phyloP scores from a whole-genome alignment of 2,113 vertebrate species.

The Percopsis transmontana region DNA sequence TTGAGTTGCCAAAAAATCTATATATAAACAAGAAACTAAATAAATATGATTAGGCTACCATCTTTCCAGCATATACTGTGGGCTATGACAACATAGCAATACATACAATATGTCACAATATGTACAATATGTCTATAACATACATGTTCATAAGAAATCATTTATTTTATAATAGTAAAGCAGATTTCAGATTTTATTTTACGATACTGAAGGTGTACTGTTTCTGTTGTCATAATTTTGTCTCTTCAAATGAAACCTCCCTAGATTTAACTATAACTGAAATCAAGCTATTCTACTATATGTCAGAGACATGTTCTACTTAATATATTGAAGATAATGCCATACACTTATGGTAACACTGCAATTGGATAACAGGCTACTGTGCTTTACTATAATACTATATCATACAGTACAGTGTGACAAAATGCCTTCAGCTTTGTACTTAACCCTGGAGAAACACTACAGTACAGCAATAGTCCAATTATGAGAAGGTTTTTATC shows the following conservation, averaged over 20 bases:
- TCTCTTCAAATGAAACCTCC: background rate
- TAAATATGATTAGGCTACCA: conserved; percentile 54
- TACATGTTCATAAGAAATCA: conserved; percentile 6
- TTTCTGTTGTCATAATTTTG: background rate
- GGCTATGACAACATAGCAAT: conserved; percentile 3
- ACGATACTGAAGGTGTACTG: background rate
- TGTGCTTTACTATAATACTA: conserved; percentile 12
- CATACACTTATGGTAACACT: conserved; percentile 22
- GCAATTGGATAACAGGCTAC: conserved; percentile 39
- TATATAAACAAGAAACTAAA: conserved; percentile 43
- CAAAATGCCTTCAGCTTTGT: background rate
- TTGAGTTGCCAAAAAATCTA: conserved; percentile 1
- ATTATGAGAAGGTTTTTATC: background rate
- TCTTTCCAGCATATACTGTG: conserved; percentile 43
- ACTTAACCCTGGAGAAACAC: background rate
- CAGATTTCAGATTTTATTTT: too few species aligned
- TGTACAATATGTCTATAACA: background rate
- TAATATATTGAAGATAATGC: conserved; percentile 6
- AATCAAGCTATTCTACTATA: background rate
- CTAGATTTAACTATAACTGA: background rate
- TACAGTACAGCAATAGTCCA: background rate
- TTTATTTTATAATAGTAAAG: too few species aligned
- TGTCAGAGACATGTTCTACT: background rate
- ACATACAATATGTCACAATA: background rate
- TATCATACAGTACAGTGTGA: conserved; percentile 16